Conservation (phyloP, 1,140 invertebrate species). For the Cyclina sinensis region DNA sequence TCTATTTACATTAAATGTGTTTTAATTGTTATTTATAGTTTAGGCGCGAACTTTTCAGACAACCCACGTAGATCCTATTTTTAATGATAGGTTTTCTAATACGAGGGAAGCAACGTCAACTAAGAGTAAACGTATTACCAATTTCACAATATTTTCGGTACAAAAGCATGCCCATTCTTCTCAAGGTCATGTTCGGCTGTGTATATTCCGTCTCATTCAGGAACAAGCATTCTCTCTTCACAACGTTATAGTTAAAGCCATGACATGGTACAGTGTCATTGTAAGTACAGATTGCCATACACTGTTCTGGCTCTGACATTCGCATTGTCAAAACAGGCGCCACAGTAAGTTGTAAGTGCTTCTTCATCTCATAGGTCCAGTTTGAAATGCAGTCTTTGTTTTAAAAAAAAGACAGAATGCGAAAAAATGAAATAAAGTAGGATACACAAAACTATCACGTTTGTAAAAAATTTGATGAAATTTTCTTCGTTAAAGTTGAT, state of each 20-base stretch:
- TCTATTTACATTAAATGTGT: too few relatives aligned
- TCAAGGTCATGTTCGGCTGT: background rate
- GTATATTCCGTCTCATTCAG: constrained; percentile 4
- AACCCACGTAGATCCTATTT: too few relatives aligned
- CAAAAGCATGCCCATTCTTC: background rate
- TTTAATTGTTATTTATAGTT: too few relatives aligned
- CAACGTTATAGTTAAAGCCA: constrained; percentile 7
- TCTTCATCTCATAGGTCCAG: background rate
- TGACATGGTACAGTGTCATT: background rate
- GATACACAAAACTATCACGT: too few relatives aligned
- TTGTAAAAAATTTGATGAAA: too few relatives aligned
- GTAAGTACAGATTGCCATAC: background rate
- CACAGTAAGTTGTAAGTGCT: background rate
- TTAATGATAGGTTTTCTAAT: too few relatives aligned
- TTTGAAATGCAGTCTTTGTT: background rate
- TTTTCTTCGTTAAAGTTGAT: too few relatives aligned
- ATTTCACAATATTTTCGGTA: background rate
- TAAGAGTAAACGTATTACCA: too few relatives aligned
- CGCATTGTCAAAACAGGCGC: background rate
- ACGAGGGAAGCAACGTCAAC: too few relatives aligned
- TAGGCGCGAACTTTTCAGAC: too few relatives aligned
- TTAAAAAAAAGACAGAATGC: too few relatives aligned
- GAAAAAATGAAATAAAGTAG: too few relatives aligned
- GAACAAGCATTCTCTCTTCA: background rate
- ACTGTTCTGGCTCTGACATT: background rate